Evolutionary conservation across 1,140 invertebrate species (phyloP).

Genomic region (Mya arenaria): DNA sequence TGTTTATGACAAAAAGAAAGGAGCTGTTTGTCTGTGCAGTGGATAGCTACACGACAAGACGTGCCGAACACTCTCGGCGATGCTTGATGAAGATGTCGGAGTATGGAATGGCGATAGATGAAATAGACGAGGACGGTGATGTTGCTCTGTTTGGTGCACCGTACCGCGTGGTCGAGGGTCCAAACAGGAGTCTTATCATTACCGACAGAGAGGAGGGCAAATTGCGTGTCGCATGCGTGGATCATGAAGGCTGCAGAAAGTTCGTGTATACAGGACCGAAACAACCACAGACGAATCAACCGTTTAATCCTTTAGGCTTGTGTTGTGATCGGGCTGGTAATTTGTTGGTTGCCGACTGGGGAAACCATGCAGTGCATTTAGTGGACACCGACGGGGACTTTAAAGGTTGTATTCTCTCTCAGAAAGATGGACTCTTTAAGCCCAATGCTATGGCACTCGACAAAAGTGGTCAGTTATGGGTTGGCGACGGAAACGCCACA

Average conservation of each 20-base stretch:
- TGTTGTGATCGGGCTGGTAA: constrained; percentile 61
- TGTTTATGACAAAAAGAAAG: constrained; percentile 63
- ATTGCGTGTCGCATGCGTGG: constrained; percentile 57
- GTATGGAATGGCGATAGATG: constrained; percentile 58
- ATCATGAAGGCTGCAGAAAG: constrained; percentile 56
- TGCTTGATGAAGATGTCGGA: constrained; percentile 63
- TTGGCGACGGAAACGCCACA: constrained; percentile 66
- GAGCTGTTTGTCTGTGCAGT: constrained; percentile 65
- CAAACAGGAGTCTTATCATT: constrained; percentile 58
- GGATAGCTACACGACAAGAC: constrained; percentile 65
- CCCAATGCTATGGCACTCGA: constrained; percentile 66
- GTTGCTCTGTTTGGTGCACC: constrained; percentile 56
- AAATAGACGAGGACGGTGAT: constrained; percentile 65
- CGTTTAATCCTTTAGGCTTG: constrained; percentile 67
- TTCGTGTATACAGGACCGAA: constrained; percentile 60
- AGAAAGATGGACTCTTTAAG: constrained; percentile 65
- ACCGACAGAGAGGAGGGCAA: constrained; percentile 65
- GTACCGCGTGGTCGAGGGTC: constrained; percentile 61
- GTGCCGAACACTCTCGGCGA: constrained; percentile 49
- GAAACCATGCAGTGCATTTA: constrained; percentile 63
- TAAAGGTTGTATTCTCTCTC: constrained; percentile 60
- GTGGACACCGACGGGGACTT: constrained; percentile 62
- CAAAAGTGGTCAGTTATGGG: constrained; percentile 62
- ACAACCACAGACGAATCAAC: constrained; percentile 55
- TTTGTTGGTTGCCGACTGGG: constrained; percentile 63